Base-by-base conservation (phyloP, 1,140 invertebrate species). In the Anastatus disparis region DNA sequence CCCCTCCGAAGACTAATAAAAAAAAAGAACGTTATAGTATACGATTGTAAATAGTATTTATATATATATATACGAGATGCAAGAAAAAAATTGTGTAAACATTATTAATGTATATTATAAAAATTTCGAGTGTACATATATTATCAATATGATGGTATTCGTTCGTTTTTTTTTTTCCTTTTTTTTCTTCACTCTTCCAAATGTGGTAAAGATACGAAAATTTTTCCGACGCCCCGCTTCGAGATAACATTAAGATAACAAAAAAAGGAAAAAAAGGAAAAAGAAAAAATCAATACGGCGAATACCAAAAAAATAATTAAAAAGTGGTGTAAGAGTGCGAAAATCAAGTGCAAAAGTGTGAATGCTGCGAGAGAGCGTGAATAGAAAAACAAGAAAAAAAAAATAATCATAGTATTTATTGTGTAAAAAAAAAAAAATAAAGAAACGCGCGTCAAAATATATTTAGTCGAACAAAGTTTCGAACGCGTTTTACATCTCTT, bases 11-110 rank as follows among this genome's bases (percentile, higher is more conserved):
- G 22, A 68, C 46, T 68, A 68, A 7, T 24, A n/a, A n/a, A n/a
- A n/a, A n/a, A n/a, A n/a, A n/a, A n/a, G n/a, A n/a, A 31, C 55
- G 71, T 63, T 68, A 50, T 72, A 75, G 76, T 77, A 76, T 76
- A 76, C 74, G 76, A 74, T 42, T 77, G 76, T 77, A 77, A 40
- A 74, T 69, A 73, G 27, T 73, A 73, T 73, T 69, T 73, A 72
- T 69, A n/a, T n/a, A n/a, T n/a, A n/a, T n/a, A 68, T 68, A 59
- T 68, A 68, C 22, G 44, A 59, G 38, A 69, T 35, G 31, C 31
- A 61, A n/a, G 4, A 24, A 52, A 68, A 68, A 62, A 62, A 61
- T 40, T 69, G 42, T 62, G 59, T 69, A 62, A 62, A 69, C 44
- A 68, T 59, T 53, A 61, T 69, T 53, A 40, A 69, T 69, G 67